A percentile compares a stretch with the other conserved stretches of the same genome.
Evolutionary conservation across 2,113 vertebrate species (phyloP).

Genomic region (Theristicus caerulescens): DNA sequence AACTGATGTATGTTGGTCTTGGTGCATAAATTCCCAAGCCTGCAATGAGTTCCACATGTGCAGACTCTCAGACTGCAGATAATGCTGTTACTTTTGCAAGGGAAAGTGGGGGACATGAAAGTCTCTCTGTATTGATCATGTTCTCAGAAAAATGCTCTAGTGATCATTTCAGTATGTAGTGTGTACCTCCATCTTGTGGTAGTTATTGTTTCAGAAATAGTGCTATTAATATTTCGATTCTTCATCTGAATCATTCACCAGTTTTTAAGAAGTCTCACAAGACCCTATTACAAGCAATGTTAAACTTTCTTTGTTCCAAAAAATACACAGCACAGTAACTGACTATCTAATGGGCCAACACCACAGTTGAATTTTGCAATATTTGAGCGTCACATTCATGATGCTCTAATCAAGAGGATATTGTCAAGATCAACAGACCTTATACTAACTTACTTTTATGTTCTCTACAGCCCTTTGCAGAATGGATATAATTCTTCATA

Average conservation of each 20-base stretch:
- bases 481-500: background rate
- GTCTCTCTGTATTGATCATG: background rate
- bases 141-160: background rate
- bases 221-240: background rate
- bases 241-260: background rate
- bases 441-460: background rate
- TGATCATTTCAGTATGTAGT: background rate
- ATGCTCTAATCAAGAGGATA: background rate
- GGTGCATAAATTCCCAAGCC: background rate
- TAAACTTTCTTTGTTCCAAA: background rate
- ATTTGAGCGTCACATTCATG: background rate
- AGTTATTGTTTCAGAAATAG: background rate
- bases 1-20: background rate
- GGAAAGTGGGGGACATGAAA: background rate
- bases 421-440: background rate
- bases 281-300: background rate
- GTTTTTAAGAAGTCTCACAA: background rate
- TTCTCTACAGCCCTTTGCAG: background rate
- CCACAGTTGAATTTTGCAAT: background rate
- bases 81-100: background rate
- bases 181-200: background rate
- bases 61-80: background rate
- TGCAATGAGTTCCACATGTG: background rate
- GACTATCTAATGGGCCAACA: background rate
- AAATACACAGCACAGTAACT: background rate